A percentile compares a stretch with the other conserved stretches of the same genome.
These are phyloP conservation scores for Rhynchonycteris naso DNA, from an alignment of 2,797 vertebrate genomes.

Conservation along the genomic window DNA sequence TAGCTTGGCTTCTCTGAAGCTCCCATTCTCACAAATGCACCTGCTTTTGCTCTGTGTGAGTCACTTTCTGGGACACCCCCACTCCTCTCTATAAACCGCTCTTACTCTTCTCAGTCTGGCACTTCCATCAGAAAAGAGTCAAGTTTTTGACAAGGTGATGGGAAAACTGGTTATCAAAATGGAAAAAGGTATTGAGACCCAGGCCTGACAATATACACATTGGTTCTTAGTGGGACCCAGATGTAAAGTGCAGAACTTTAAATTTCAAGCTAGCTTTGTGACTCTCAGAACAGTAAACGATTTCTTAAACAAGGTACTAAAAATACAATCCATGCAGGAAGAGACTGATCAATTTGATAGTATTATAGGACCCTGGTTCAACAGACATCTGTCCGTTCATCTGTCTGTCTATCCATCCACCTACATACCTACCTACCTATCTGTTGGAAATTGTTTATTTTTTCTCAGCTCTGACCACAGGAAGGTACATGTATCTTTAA, in stretches of 20 bases:
- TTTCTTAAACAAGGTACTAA: not conserved
- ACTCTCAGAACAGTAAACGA: not conserved
- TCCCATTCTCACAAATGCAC: fast-evolving
- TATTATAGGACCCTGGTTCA: not conserved
- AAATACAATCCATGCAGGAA: not conserved
- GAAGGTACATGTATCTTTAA: not conserved
- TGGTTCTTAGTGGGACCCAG: not conserved
- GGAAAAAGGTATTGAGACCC: not conserved
- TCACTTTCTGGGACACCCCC: not conserved
- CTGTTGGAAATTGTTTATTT: not conserved
- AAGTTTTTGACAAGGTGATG: not conserved
- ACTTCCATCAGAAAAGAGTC: not conserved
- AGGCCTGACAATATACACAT: not conserved
- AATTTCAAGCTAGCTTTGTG: not conserved
- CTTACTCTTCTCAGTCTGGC: not conserved
- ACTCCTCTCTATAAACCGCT: not conserved
- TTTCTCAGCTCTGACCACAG: not conserved
- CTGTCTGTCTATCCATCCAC: no score
- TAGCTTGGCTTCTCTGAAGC: fast-evolving
- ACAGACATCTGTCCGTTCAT: not conserved
- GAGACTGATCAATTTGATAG: not conserved
- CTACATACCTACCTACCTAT: no score
- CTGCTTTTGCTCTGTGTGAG: not conserved
- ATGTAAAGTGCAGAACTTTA: not conserved
- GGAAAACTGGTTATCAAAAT: not conserved